Conservation (phyloP, 2,797 vertebrate species). For the Sebastes oblongus region DNA sequence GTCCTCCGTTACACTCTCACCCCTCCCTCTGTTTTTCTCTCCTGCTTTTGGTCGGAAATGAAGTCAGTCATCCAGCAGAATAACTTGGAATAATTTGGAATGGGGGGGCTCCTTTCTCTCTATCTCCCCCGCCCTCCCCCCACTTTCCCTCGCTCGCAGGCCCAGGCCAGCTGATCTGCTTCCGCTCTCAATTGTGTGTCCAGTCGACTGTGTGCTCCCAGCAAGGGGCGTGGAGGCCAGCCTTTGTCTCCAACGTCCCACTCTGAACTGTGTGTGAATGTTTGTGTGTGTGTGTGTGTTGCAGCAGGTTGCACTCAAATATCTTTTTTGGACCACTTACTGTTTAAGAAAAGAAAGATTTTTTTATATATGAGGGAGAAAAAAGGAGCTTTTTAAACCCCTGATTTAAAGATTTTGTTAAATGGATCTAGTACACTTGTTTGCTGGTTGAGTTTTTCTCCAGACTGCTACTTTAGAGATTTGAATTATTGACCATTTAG, state of each 20-base stretch:
- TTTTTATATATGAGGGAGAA: not conserved
- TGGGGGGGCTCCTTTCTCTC: conserved; percentile 67
- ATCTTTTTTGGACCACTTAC: conserved; percentile 30
- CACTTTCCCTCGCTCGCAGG: conserved; percentile 41
- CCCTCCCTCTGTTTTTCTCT: conserved; percentile 63
- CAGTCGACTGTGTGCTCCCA: conserved; percentile 81
- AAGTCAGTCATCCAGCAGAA: conserved; percentile 86
- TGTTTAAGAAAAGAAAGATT: conserved; percentile 23
- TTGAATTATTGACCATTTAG: not conserved
- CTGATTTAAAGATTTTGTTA: not conserved
- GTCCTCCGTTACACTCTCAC: conserved; percentile 39
- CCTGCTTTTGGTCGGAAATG: conserved; percentile 81
- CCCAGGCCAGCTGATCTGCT: conserved; percentile 82
- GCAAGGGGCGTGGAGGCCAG: conserved; percentile 69
- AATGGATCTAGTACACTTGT: not conserved
- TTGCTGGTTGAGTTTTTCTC: not conserved
- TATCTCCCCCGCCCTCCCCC: conserved; percentile 2
- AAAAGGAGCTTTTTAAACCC: not conserved
- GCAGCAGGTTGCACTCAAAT: conserved; percentile 38
- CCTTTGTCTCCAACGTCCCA: conserved; percentile 74
- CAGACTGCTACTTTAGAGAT: not conserved
- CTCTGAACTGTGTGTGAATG: conserved; percentile 51
- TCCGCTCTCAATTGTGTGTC: conserved; percentile 83
- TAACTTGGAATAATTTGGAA: conserved; percentile 84
- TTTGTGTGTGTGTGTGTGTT: conserved; percentile 22